These are phyloP conservation scores for Araneus ventricosus DNA, from an alignment of 1,140 invertebrate species.

Conservation along the genomic window DNA sequence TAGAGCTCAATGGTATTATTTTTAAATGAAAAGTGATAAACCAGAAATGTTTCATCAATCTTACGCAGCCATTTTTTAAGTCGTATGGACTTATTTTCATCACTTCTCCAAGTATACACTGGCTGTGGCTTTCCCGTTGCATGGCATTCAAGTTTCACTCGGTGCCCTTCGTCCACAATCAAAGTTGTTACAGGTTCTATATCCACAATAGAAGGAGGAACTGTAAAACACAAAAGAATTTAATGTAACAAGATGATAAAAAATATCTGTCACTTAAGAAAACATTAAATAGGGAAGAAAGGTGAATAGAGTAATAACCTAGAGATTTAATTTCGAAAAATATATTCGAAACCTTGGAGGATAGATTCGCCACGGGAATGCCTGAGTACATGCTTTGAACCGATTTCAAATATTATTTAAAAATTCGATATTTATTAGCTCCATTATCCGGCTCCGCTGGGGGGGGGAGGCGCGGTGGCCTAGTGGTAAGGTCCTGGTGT, in stretches of 20 bases:
- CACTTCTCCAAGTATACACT: slow-evolving; percentile 87
- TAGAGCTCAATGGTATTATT: too few relatives aligned
- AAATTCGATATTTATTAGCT: too few relatives aligned
- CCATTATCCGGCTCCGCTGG: too few relatives aligned
- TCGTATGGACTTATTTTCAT: slow-evolving; percentile 85
- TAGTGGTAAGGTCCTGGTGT: too few relatives aligned
- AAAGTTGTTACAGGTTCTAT: slow-evolving; percentile 78
- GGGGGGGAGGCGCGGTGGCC: too few relatives aligned
- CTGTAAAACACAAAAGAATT: slow-evolving; percentile 73
- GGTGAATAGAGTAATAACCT: background rate
- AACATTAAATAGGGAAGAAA: background rate
- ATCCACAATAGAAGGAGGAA: slow-evolving; percentile 77
- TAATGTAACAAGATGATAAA: background rate
- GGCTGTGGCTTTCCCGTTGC: slow-evolving; percentile 88
- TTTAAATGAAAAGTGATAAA: too few relatives aligned
- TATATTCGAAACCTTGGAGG: too few relatives aligned
- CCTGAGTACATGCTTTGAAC: too few relatives aligned
- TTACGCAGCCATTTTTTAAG: slow-evolving; percentile 84
- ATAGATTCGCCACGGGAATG: too few relatives aligned
- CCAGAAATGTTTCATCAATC: background rate
- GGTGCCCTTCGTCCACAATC: slow-evolving; percentile 87
- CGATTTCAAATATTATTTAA: too few relatives aligned
- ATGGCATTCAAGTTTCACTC: slow-evolving; percentile 87
- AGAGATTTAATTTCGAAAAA: too few relatives aligned
- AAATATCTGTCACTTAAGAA: background rate